Percentiles rank a stretch among this genome's conserved stretches.
phyloP scores from a whole-genome alignment of 2,888 invertebrate genomes.

The Campaea margaritaria region DNA sequence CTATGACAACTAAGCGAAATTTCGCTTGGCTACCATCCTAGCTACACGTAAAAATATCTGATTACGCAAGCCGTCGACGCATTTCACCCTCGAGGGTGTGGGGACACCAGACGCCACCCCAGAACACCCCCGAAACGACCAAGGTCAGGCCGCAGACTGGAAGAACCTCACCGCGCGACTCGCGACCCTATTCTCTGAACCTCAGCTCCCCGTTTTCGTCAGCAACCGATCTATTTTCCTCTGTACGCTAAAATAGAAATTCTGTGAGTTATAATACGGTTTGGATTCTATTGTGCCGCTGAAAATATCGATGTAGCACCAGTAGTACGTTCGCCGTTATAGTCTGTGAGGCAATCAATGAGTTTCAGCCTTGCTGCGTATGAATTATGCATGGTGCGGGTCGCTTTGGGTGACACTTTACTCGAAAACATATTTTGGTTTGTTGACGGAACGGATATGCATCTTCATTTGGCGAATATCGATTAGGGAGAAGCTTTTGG shows the following conservation, averaged over 20 bases:
- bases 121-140: slow-evolving; percentile 63
- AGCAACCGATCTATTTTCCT: slow-evolving; percentile 21
- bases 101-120: slow-evolving; percentile 66
- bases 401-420: slow-evolving; percentile 56
- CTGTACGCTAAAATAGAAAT: slow-evolving; percentile 43
- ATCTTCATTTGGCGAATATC: slow-evolving; percentile 33
- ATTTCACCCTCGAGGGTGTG: slow-evolving; percentile 55
- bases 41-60: slow-evolving; percentile 71
- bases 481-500: slow-evolving; percentile 11
- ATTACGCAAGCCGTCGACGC: slow-evolving; percentile 76
- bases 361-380: slow-evolving; percentile 61
- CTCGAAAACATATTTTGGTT: slow-evolving; percentile 55
- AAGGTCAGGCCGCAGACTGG: slow-evolving; percentile 71
- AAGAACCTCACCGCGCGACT: slow-evolving; percentile 42
- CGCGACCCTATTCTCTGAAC: slow-evolving; percentile 39
- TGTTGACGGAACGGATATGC: slow-evolving; percentile 37
- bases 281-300: slow-evolving; percentile 44
- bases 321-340: slow-evolving; percentile 53
- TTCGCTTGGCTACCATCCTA: slow-evolving; percentile 46
- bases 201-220: slow-evolving; percentile 46
- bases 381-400: slow-evolving; percentile 68
- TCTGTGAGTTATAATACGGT: slow-evolving; percentile 42
- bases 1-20: slow-evolving; percentile 55
- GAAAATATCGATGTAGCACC: slow-evolving; percentile 47
- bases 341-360: slow-evolving; percentile 73